Conservation (phyloP, 2,113 vertebrate species). For the Prionailurus viverrinus region DNA sequence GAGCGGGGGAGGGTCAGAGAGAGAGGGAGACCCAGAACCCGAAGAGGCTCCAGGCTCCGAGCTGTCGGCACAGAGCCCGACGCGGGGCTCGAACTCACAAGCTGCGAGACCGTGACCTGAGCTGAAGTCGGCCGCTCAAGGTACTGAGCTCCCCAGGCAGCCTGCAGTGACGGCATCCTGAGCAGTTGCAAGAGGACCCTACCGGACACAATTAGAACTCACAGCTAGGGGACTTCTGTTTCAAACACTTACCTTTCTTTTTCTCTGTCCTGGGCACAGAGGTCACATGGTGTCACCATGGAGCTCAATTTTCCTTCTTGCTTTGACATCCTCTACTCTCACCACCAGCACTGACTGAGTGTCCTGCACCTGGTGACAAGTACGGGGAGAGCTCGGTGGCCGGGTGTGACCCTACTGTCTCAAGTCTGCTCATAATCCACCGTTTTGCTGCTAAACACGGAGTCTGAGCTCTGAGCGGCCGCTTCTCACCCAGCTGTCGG, state of each 20-base stretch:
- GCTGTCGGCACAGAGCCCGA: too few relatives aligned
- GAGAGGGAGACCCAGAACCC: too few relatives aligned
- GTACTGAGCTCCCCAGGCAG: too few relatives aligned
- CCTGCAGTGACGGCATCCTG: background rate
- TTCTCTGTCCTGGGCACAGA: background rate
- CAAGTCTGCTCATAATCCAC: background rate
- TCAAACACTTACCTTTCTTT: background rate
- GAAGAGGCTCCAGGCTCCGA: too few relatives aligned
- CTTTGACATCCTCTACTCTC: background rate
- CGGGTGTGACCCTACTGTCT: background rate
- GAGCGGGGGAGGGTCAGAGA: too few relatives aligned
- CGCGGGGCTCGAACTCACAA: too few relatives aligned
- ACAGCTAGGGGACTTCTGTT: background rate
- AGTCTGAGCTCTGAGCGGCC: background rate
- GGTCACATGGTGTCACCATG: background rate
- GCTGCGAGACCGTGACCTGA: too few relatives aligned
- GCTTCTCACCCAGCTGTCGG: accelerated
- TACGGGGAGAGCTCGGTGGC: background rate
- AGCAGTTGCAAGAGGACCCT: background rate
- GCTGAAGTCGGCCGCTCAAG: too few relatives aligned
- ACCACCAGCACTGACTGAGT: background rate
- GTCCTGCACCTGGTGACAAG: background rate
- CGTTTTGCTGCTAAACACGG: background rate
- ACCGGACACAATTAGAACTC: background rate
- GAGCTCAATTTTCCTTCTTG: background rate